Evolutionary conservation across 2,797 vertebrate species (phyloP).

Genomic region (Chanos chanos): DNA sequence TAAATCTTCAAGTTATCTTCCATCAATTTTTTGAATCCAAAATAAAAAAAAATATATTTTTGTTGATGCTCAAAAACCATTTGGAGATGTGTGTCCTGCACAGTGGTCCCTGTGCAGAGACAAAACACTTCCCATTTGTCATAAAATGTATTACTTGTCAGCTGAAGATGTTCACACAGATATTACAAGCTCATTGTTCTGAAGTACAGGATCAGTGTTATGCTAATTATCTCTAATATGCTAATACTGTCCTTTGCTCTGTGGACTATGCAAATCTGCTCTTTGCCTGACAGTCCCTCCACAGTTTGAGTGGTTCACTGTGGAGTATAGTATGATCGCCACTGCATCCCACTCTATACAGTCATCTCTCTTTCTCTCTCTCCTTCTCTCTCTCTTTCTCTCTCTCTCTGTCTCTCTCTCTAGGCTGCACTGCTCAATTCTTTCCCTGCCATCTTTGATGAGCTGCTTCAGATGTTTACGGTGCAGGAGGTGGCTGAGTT

Average conservation of each 20-base stretch:
- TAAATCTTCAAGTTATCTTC: too few species aligned
- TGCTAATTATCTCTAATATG: too few species aligned
- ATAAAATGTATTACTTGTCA: too few species aligned
- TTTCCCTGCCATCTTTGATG: conserved; percentile 96
- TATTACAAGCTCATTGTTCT: too few species aligned
- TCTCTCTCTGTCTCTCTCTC: not conserved
- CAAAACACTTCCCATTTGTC: too few species aligned
- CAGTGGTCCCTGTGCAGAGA: too few species aligned
- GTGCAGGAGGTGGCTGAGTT: conserved; percentile 98
- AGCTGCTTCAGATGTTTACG: conserved; percentile 98
- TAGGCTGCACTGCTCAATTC: conserved; percentile 96
- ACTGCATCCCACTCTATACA: not conserved
- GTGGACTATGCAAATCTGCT: not conserved
- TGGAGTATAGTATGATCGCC: not conserved
- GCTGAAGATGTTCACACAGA: too few species aligned
- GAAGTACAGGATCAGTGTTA: not conserved
- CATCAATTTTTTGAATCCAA: too few species aligned
- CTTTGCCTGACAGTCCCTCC: conserved; percentile 11
- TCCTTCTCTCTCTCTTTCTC: conserved; percentile 4
- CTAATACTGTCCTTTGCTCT: conserved; percentile 2
- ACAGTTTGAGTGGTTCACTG: conserved; percentile 1
- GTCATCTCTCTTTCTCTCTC: conserved; percentile 16
- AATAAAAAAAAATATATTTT: too few species aligned
- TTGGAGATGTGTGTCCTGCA: too few species aligned
- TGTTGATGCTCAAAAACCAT: too few species aligned